A percentile compares a stretch with the other conserved stretches of the same genome.
phyloP scores from a whole-genome alignment of 2,113 vertebrate species.

The Pedionomus torquatus region DNA sequence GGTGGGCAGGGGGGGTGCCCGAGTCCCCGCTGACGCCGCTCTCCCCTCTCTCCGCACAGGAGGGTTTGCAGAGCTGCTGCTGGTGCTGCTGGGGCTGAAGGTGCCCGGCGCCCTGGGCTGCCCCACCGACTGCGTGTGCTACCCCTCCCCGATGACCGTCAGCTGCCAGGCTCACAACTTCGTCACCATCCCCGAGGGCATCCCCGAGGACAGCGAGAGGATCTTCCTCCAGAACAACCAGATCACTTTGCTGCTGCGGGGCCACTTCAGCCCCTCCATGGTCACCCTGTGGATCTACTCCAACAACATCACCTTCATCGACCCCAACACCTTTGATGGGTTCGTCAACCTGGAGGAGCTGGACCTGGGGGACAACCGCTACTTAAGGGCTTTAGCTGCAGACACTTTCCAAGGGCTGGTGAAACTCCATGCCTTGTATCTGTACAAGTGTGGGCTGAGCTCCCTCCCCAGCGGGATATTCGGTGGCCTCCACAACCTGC shows the following conservation, averaged over 20 bases:
- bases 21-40: constrained; percentile 45
- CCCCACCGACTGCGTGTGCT: constrained; percentile 94
- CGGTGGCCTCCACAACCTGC: constrained; percentile 88
- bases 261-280: constrained; percentile 92
- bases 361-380: constrained; percentile 94
- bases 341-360: constrained; percentile 93
- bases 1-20: constrained; percentile 10
- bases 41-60: constrained; percentile 76
- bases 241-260: constrained; percentile 88
- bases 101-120: constrained; percentile 83
- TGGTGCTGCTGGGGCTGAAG: constrained; percentile 87
- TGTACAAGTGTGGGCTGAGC: constrained; percentile 92
- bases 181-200: constrained; percentile 89
- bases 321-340: constrained; percentile 91
- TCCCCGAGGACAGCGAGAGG: constrained; percentile 92
- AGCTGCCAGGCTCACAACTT: constrained; percentile 98
- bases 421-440: constrained; percentile 91
- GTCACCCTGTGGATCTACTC: constrained; percentile 97
- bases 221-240: constrained; percentile 97
- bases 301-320: constrained; percentile 96
- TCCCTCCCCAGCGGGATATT: constrained; percentile 89
- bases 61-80: constrained; percentile 86
- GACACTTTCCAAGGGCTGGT: constrained; percentile 94
- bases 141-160: constrained; percentile 93
- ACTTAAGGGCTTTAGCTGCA: constrained; percentile 86